Evolutionary conservation across 2,113 vertebrate species (phyloP).

Genomic region (Gallinago media): DNA sequence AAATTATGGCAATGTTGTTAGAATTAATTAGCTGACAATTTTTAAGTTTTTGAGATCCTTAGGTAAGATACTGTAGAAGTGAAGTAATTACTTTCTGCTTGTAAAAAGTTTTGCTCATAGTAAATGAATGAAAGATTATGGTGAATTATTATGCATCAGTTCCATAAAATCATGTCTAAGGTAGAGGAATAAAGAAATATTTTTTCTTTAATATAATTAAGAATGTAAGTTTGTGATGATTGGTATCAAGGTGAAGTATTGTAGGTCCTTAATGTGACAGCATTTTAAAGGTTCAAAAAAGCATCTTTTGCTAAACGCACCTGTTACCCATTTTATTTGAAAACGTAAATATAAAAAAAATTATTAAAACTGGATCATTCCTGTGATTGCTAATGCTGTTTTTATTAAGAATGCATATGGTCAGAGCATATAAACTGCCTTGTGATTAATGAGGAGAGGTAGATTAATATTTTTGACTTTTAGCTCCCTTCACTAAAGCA

Average conservation of each 20-base stretch:
- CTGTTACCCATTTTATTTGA: background rate
- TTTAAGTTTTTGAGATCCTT: background rate
- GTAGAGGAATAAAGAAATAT: background rate
- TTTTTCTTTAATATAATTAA: background rate
- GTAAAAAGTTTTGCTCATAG: background rate
- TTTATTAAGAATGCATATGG: background rate
- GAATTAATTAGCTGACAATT: background rate
- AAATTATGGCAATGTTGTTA: background rate
- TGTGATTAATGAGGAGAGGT: background rate
- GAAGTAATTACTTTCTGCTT: background rate
- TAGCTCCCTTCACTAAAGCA: background rate
- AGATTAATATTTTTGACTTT: background rate
- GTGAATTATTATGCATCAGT: background rate
- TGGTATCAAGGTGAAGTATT: background rate
- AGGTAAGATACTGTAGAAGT: background rate
- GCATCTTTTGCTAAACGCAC: background rate
- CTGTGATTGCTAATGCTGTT: background rate
- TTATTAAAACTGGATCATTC: background rate
- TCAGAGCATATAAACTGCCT: background rate
- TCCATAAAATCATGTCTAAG: background rate
- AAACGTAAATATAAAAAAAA: background rate
- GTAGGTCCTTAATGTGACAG: background rate
- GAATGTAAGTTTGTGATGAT: background rate
- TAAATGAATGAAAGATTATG: background rate
- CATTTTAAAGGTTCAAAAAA: background rate